Evolutionary conservation across 2,797 vertebrate species (phyloP), one percentile per base, ranked within the genome.

Genomic region (Nasua narica): DNA sequence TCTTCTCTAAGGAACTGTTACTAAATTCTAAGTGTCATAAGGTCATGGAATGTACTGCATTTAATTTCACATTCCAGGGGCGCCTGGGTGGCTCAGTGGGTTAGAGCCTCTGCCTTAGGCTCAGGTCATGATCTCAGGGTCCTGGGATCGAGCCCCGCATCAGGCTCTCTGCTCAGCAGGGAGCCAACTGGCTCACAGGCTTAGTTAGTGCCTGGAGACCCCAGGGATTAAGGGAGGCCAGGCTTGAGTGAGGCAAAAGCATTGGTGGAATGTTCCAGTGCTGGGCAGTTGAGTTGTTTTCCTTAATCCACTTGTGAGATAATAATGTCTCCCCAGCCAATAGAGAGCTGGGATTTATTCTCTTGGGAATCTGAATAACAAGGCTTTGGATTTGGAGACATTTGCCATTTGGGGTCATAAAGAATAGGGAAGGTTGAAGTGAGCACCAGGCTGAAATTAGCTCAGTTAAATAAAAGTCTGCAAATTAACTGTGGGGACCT

Each of bases 1-100:
- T 77, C n/a, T 83, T 79, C 60, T 96, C 69, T 35, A 69, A 87
- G 87, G 85, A 94, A 77, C 58, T 52, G 46, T 93, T 89, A 87
- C 88, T 82, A 94, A 92, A 94, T 83, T 82, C 1, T 52, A 77
- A 58, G 74, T 95, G 96, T 95, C 94, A 56, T 91, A 96, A 91
- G 35, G 46, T 77, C 77, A 90, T 74, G 52, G 86, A 94, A 74
- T 70, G 9, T 16, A 27, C 23, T 81, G 19, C 89, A 82, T 89
- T 94, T 87, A 89, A 78, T 23, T 50, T 72, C 48, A 79, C 86
- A 70, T 97, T 96, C 91, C 78, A 60, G 40, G 40, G 40, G 40
- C 6, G 40, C 40, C 40, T 40, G 40, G 40, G 40, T 40, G 40
- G 40, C 40, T 40, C 40, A 3, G 40, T 40, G 40, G 40, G 6